A percentile compares a stretch with the other conserved stretches of the same genome.
Evolutionary conservation across 2,797 vertebrate genomes (phyloP).

Genomic region (Clangula hyemalis): DNA sequence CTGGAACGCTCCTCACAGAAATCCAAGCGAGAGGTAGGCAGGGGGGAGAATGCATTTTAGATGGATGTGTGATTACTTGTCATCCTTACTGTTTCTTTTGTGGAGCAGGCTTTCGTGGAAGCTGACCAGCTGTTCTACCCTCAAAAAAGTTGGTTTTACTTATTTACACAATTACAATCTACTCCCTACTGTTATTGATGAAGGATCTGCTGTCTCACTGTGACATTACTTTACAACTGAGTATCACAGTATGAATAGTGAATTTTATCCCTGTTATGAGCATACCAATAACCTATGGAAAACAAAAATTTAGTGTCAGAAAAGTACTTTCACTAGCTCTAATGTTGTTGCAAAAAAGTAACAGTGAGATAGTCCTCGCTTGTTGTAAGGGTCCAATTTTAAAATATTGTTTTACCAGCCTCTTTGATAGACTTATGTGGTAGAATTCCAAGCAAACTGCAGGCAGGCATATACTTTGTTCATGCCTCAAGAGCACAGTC

Average conservation of each 20-base stretch:
- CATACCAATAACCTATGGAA: neutral
- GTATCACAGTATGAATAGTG: neutral
- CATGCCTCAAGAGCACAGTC: neutral
- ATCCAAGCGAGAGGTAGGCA: constrained; percentile 90
- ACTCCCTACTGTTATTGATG: neutral
- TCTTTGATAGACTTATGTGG: neutral
- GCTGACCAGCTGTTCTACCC: neutral
- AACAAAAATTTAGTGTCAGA: neutral
- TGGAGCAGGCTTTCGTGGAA: neutral
- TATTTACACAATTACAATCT: neutral
- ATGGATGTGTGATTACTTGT: neutral
- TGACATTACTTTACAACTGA: neutral
- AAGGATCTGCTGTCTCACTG: neutral
- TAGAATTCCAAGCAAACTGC: neutral
- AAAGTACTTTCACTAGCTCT: neutral
- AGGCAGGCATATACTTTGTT: neutral
- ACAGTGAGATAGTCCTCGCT: neutral
- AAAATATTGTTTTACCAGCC: neutral
- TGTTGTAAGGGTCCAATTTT: neutral
- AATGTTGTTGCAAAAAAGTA: neutral
- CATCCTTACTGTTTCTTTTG: neutral
- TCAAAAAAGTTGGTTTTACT: neutral
- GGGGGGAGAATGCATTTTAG: neutral
- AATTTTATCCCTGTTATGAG: neutral
- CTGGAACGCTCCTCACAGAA: constrained; percentile 94